Conservation (phyloP, 2,113 vertebrate genomes). For the Gymnocephalus cernua region DNA sequence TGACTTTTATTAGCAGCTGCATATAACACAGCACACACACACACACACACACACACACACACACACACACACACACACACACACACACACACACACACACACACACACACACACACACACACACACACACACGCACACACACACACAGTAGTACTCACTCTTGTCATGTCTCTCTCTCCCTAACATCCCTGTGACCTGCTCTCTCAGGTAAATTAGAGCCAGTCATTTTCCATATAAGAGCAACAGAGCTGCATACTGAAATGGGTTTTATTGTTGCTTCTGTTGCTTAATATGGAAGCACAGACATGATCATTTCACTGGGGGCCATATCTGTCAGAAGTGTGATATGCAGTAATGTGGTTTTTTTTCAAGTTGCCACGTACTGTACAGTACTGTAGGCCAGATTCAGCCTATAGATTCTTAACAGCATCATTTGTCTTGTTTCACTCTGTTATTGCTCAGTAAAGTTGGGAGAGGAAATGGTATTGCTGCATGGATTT, state of each 20-base stretch:
- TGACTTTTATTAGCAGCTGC: slow-evolving; percentile 21
- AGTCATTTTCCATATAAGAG: slow-evolving; percentile 28
- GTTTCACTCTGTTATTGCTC: background rate
- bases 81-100: background rate
- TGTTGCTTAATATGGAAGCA: slow-evolving; percentile 41
- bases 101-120: background rate
- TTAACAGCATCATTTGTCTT: background rate
- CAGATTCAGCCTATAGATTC: slow-evolving; percentile 19
- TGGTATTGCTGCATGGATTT: background rate
- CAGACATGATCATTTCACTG: slow-evolving; percentile 35
- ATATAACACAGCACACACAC: background rate
- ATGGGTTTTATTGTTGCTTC: slow-evolving; percentile 35
- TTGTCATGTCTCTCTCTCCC: background rate
- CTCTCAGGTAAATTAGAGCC: slow-evolving; percentile 53
- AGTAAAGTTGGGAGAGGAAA: background rate
- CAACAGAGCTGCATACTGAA: slow-evolving; percentile 14
- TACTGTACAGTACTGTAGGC: slow-evolving; percentile 1
- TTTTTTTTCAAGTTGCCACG: slow-evolving; percentile 37
- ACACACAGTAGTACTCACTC: background rate
- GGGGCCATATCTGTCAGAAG: slow-evolving; percentile 38
- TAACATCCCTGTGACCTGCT: slow-evolving; percentile 8
- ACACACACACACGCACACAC: background rate
- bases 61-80: background rate
- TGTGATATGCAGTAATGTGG: slow-evolving; percentile 25
- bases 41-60: background rate